Base-by-base conservation (phyloP, 1,140 invertebrate genomes). In the Eumeta japonica region DNA sequence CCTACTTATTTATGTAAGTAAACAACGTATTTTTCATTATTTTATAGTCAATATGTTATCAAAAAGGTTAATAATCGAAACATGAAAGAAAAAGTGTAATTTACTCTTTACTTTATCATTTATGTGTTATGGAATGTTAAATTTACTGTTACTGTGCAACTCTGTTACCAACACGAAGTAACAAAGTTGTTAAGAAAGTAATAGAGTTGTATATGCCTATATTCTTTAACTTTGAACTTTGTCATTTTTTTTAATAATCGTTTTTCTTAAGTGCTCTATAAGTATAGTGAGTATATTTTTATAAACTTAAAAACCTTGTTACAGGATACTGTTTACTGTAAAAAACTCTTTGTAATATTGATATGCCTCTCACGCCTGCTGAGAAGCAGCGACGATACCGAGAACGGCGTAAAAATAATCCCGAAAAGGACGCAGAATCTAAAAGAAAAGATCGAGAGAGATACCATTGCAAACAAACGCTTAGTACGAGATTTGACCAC, bases 371-470 rank as follows among this genome's bases (percentile, higher is more conserved):
- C 20, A 38, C 36, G 4, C 1, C 27, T 12, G 28, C 36, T 29
- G 27, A 38, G 27, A 28, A 13, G 11, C 27, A 28, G 15, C 14
- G 11, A 38, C 14, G 36, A 11, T 38, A 38, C 28, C 20, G 16
- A 16, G 36, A 16, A 29, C 20, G 4, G 7, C 13, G 20, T 7
- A 38, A 38, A 18, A 24, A 10, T 27, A 38, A 38, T 18, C 28
- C 36, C 13, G 27, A 38, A 30, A 38, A 38, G 7, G 0, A 38
- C 2, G 36, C 20, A 38, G 36, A 38, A 16, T 16, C 10, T 13
- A 38, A 30, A 30, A 18, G 16, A 30, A 38, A 38, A 38, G 3
- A 36, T 11, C 11, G 35, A 2, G n/a, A 20, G 9, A n/a, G 5
- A 3, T 36, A 36, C 16, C 35, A 24, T 15, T 24, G 20, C 20